Conservation (phyloP, 2,888 invertebrate genomes). For the Rhaphigaster nebulosa region DNA sequence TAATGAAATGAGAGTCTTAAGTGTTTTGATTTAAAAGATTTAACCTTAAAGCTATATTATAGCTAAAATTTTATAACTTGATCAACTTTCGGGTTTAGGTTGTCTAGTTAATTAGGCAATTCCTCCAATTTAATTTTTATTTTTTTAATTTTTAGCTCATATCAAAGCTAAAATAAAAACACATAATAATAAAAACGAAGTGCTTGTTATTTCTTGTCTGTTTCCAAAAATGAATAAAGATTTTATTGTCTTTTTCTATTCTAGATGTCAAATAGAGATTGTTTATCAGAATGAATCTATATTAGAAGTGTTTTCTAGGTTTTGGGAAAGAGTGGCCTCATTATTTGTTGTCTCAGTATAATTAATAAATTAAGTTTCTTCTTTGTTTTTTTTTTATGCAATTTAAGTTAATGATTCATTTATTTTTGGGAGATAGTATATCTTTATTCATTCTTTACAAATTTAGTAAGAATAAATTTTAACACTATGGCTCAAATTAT, state of each 20-base stretch:
- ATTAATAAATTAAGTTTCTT: neutral
- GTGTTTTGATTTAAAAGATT: neutral
- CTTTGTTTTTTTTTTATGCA: neutral
- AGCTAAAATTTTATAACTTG: neutral
- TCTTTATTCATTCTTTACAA: constrained; percentile 14
- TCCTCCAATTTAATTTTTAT: neutral
- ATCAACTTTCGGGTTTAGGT: neutral
- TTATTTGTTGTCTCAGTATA: neutral
- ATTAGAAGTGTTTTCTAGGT: neutral
- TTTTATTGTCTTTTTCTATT: neutral
- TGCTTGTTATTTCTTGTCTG: neutral
- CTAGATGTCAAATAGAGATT: neutral
- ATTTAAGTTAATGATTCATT: neutral
- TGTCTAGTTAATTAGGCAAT: neutral
- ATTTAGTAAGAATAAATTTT: neutral
- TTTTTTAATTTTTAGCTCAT: neutral
- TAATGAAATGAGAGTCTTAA: neutral
- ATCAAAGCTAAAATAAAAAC: neutral
- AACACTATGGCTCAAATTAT: neutral
- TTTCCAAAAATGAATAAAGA: neutral
- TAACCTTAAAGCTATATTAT: neutral
- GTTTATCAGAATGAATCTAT: neutral
- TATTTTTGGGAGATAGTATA: neutral
- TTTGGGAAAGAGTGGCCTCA: neutral
- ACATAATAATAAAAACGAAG: neutral